These are phyloP conservation scores for Gibbula magus DNA, from an alignment of 2,888 invertebrate species.

Conservation along the genomic window DNA sequence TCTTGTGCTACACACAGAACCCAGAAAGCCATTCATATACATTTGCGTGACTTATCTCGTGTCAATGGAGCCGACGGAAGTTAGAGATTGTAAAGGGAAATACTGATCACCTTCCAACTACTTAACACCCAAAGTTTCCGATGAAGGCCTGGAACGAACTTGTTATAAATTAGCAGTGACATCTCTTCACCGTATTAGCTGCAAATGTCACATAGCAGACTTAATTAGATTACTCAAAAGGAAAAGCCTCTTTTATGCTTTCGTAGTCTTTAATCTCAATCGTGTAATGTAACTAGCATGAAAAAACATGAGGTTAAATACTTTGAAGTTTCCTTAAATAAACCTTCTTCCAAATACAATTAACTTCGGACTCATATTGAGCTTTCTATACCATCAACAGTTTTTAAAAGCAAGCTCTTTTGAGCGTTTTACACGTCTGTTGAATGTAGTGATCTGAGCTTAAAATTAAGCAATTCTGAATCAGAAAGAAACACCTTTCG, in stretches of 20 bases:
- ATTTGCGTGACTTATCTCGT: neutral
- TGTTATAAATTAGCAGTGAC: neutral
- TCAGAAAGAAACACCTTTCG: too few species aligned
- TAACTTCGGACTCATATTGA: too few species aligned
- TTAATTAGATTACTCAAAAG: slow-evolving; percentile 3
- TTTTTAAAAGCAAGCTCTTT: too few species aligned
- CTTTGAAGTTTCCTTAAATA: too few species aligned
- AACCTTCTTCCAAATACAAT: too few species aligned
- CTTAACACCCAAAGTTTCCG: neutral
- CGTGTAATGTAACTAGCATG: neutral
- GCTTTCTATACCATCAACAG: too few species aligned
- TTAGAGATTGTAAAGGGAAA: neutral
- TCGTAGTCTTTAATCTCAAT: neutral
- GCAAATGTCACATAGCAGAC: neutral
- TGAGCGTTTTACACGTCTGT: too few species aligned
- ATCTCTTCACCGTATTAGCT: neutral
- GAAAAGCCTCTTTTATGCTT: neutral
- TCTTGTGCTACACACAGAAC: neutral
- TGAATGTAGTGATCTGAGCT: too few species aligned
- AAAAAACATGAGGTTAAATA: too few species aligned
- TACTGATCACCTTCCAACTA: neutral
- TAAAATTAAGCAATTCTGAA: too few species aligned
- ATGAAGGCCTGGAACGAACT: neutral
- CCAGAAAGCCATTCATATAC: neutral
- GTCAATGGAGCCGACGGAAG: neutral